Conservation (phyloP, 2,888 invertebrate genomes). For the Nowickia ferox region DNA sequence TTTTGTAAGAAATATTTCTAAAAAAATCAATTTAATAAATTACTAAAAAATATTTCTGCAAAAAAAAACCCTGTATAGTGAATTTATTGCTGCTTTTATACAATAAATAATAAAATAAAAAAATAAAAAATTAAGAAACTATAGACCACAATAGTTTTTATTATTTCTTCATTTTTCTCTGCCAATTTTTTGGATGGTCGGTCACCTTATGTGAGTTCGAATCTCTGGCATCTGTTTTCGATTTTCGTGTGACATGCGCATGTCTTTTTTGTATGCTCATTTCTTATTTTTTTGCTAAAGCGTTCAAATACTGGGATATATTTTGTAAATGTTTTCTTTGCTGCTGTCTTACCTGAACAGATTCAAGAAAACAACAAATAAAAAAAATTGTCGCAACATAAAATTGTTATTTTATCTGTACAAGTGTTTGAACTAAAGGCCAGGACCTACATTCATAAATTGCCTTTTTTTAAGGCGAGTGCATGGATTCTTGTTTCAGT, state of each 20-base stretch:
- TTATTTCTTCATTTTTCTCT: background rate
- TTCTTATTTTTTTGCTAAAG: background rate
- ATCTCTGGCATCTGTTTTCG: slow-evolving; percentile 27
- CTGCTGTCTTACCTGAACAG: slow-evolving; percentile 55
- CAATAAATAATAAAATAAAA: background rate
- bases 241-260: slow-evolving; percentile 41
- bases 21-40: slow-evolving; percentile 33
- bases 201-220: slow-evolving; percentile 52
- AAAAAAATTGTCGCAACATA: slow-evolving; percentile 39
- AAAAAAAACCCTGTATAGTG: too few relatives aligned
- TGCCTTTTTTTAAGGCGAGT: background rate
- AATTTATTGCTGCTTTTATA: background rate
- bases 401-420: slow-evolving; percentile 50
- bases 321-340: slow-evolving; percentile 13
- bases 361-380: slow-evolving; percentile 28
- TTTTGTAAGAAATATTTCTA: too few relatives aligned
- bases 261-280: background rate
- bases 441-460: slow-evolving; percentile 54
- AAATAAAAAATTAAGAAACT: background rate
- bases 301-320: slow-evolving; percentile 60
- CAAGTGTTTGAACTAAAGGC: slow-evolving; percentile 60
- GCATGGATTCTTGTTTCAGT: slow-evolving; percentile 2
- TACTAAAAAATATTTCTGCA: background rate
- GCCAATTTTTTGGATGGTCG: slow-evolving; percentile 45
- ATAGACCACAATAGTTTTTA: background rate